Conservation (phyloP, 2,888 invertebrate species). For the Ophion obscuratus region DNA sequence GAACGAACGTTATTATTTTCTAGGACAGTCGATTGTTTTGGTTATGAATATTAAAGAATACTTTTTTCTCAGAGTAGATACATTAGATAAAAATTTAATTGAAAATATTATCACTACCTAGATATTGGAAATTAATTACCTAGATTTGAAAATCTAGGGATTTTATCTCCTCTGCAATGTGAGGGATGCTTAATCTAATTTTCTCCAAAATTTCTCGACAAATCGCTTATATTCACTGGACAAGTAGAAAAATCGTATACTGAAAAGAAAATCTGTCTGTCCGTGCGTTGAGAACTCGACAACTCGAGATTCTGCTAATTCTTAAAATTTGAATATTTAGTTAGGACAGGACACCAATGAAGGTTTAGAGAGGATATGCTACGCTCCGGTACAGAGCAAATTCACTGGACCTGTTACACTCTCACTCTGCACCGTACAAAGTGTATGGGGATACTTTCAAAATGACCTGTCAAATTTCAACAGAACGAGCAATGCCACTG, state of each 20-base stretch:
- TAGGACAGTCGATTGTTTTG: not conserved
- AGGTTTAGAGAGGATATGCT: conserved; percentile 91
- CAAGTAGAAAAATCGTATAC: too few relatives aligned
- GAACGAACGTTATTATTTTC: not conserved
- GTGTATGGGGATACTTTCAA: conserved; percentile 92
- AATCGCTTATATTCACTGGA: too few relatives aligned
- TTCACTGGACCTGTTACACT: conserved; percentile 86
- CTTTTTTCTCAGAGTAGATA: not conserved
- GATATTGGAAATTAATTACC: too few relatives aligned
- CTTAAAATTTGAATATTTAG: conserved; percentile 69
- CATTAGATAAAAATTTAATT: conserved; percentile 5
- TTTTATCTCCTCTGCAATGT: too few relatives aligned
- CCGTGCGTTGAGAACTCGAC: too few relatives aligned
- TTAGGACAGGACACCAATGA: conserved; percentile 86
- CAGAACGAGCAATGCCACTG: conserved; percentile 61
- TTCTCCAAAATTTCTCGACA: too few relatives aligned
- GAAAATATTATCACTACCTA: too few relatives aligned
- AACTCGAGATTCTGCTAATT: conserved; percentile 6
- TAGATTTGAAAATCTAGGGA: too few relatives aligned
- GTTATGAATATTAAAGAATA: too few relatives aligned
- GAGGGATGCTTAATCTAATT: too few relatives aligned
- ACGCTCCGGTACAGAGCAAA: conserved; percentile 90
- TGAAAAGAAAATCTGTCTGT: too few relatives aligned
- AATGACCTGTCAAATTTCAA: conserved; percentile 86
- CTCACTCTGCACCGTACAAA: conserved; percentile 92